Base-by-base conservation (phyloP, 2,888 invertebrate species). In the Tetropium fuscum region DNA sequence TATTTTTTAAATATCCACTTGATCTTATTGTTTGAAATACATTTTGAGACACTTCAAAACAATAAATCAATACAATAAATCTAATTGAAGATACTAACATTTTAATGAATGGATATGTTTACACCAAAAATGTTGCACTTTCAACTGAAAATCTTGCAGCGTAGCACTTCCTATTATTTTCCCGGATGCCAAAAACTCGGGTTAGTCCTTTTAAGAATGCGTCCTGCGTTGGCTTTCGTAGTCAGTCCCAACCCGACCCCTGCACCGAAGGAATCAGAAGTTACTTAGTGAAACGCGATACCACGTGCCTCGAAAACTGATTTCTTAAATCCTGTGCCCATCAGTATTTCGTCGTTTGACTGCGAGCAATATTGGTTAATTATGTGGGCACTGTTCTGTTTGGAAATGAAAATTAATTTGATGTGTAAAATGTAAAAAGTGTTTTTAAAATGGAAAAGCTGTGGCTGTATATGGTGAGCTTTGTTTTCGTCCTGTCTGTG, bases 401-500 rank as follows among this genome's bases (percentile, higher is more conserved):
- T 34, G 13, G 11, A n/a, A n/a, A 15, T 1, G 34, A 2, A 6
- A 13, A 34, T 2, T 13, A 34, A 34, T 22, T n/a, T 11, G 27
- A 44, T 6, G 16, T n/a, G 44, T 44, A 45, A 45, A 27, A 54
- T 53, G 55, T 53, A 53, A 60, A 58, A 57, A 54, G 59, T 54
- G 32, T 19, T 25, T 22, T 36, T 38, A 25, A 65, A 49, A 65
- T 65, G 65, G 60, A 55, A 49, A 51, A 47, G 44, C 19, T 53
- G 38, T 60, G 58, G 54, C 53, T 62, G 53, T 62, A 36, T 40
- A 45, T 61, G 41, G 45, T 55, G 57, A 58, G 59, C 55, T 53
- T 58, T 49, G 40, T 67, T 56, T 41, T 66, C 25, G 60, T 47
- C 19, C 56, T 60, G 47, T 51, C 68, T 32, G 51, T 65, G 51